Evolutionary conservation across 2,888 invertebrate genomes (phyloP).

Genomic region (Pristionchus japonicus): DNA sequence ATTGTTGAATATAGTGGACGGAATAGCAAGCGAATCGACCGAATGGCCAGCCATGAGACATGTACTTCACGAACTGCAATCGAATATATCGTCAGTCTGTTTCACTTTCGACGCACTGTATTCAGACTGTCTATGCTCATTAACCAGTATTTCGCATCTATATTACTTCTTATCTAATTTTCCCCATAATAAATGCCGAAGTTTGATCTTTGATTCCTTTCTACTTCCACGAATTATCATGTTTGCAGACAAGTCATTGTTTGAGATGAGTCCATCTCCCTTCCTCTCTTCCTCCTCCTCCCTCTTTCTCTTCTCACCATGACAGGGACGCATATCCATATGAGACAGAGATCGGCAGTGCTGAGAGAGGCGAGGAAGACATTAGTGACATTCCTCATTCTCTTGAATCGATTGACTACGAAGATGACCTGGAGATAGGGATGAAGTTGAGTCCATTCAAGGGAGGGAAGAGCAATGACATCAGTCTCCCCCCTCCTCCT

Average conservation of each 20-base stretch:
- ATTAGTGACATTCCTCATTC: conserved; percentile 80
- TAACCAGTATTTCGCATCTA: too few species aligned
- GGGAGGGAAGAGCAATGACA: not conserved
- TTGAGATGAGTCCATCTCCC: not conserved
- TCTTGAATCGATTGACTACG: conserved; percentile 67
- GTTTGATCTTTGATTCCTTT: not conserved
- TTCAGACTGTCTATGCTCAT: conserved; percentile 75
- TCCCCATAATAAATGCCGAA: too few species aligned
- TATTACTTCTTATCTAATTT: too few species aligned
- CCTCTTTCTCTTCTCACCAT: conserved; percentile 77
- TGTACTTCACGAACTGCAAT: conserved; percentile 74
- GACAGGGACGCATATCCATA: conserved; percentile 83
- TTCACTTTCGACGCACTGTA: conserved; percentile 78
- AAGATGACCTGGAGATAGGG: conserved; percentile 62
- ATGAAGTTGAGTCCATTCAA: not conserved
- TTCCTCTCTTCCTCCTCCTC: not conserved
- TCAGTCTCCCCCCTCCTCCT: not conserved
- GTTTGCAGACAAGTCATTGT: not conserved
- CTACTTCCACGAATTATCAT: not conserved
- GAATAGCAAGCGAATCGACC: conserved; percentile 82
- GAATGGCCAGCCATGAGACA: conserved; percentile 83
- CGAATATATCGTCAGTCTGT: not conserved
- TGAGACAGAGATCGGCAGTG: conserved; percentile 83
- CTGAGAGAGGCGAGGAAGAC: conserved; percentile 83
- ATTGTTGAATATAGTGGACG: conserved; percentile 84